Evolutionary conservation across 2,113 vertebrate genomes (phyloP).

Genomic region (Eulacestoma nigropectus): DNA sequence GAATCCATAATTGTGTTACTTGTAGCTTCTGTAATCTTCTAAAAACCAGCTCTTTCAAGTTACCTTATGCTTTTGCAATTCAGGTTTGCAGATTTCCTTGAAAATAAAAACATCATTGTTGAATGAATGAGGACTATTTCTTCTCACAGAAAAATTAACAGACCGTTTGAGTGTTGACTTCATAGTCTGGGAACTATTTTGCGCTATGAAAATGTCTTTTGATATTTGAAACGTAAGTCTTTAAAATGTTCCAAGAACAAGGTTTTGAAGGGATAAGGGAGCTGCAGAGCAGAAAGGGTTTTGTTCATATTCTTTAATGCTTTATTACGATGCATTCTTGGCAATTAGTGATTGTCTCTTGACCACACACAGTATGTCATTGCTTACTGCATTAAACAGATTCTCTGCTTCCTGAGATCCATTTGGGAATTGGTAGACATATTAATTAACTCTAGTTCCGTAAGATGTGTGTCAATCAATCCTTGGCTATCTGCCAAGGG

Average conservation of each 20-base stretch:
- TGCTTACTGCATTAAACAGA: conserved; percentile 71
- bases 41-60: neutral
- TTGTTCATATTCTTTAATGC: neutral
- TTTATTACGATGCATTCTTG: conserved; percentile 47
- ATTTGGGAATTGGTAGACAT: conserved; percentile 71
- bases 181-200: neutral
- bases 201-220: neutral
- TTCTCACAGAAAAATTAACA: conserved; percentile 32
- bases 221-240: conserved; percentile 17
- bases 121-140: neutral
- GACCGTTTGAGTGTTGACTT: conserved; percentile 13
- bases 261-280: neutral
- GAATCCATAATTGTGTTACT: neutral
- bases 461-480: conserved; percentile 75
- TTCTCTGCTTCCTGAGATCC: conserved; percentile 69
- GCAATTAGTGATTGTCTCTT: conserved; percentile 57
- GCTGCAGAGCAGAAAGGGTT: neutral
- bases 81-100: neutral
- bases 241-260: neutral
- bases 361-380: conserved; percentile 67
- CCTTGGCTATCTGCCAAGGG: conserved; percentile 68
- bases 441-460: conserved; percentile 74
- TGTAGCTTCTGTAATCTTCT: neutral
- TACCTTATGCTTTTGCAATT: conserved; percentile 12
- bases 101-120: conserved; percentile 29